These are phyloP conservation scores for Furcifer pardalis DNA, from an alignment of 2,797 vertebrate species.

Conservation along the genomic window DNA sequence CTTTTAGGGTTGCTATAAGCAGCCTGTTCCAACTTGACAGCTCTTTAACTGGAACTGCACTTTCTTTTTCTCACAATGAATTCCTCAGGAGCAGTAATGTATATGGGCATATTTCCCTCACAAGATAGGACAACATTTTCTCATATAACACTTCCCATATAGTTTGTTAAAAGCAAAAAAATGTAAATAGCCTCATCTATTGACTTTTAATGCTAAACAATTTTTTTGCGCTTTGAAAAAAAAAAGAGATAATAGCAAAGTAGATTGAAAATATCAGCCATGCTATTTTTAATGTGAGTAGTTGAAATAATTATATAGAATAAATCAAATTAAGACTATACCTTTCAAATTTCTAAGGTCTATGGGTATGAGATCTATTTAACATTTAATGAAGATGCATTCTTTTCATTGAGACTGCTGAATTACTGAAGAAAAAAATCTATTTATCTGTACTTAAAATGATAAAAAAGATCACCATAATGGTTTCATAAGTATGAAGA, in stretches of 20 bases:
- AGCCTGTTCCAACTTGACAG: too few species aligned
- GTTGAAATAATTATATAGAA: not conserved
- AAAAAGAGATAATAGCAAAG: slow-evolving; percentile 13
- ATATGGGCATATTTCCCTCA: not conserved
- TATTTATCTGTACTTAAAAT: not conserved
- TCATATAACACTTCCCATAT: not conserved
- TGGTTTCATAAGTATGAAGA: not conserved
- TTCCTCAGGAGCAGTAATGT: too few species aligned
- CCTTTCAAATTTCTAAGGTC: not conserved
- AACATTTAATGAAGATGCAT: not conserved
- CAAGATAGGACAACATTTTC: not conserved
- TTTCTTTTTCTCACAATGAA: too few species aligned
- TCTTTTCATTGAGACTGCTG: not conserved
- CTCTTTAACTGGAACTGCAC: too few species aligned
- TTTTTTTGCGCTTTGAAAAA: slow-evolving; percentile 25
- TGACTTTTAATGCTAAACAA: slow-evolving; percentile 14
- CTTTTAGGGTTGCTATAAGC: too few species aligned
- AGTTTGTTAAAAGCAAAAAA: slow-evolving; percentile 5
- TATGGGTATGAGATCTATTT: not conserved
- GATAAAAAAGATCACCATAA: not conserved
- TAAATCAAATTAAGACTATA: slow-evolving; percentile 10
- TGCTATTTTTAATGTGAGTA: slow-evolving; percentile 27
- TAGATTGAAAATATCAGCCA: slow-evolving; percentile 8
- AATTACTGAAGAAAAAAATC: slow-evolving; percentile 9
- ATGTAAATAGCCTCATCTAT: slow-evolving; percentile 21